Evolutionary conservation across 2,797 vertebrate genomes (phyloP), one percentile per base, ranked within the genome.

Genomic region (Balearica regulorum): DNA sequence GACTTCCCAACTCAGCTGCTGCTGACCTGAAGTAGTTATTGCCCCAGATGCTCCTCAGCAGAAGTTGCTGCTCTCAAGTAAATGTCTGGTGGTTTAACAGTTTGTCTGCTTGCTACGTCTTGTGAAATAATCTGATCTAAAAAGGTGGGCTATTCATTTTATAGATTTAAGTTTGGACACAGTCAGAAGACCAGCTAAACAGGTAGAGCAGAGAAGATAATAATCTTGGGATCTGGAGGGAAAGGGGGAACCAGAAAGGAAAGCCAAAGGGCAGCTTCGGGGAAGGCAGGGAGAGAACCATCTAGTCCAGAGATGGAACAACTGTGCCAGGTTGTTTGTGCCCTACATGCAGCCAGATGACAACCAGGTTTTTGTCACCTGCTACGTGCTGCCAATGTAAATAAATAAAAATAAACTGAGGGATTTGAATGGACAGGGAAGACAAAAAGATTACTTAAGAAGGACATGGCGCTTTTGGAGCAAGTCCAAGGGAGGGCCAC

Each of bases 21-120:
- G 73, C 5, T 86, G 69, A 77, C 61, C 20, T 75, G n/a, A 73
- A 89, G 49, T 7, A 80, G 51, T 49, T 75, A 77, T 25, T 78
- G 69, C 26, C 76, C 41, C 48, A 3, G 68, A 44, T 70, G 46
- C 60, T 89, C 60, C 87, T 73, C 44, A 82, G 60, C 51, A 91
- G 70, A 90, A 96, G n/a, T 22, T 82, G 53, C 33, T 84, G 62
- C 66, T 92, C 39, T 76, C 54, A 79, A 48, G 51, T 16, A 82
- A 93, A 70, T 0, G 31, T 44, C 55, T 43, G 31, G 53, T 35
- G 20, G 6, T 76, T 88, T 46, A 53, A 73, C 17, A 24, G 35
- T 44, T 85, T 73, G 69, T 33, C 65, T 83, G n/a, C 62, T 69
- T 29, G 25, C 29, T 51, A 4, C 4, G 44, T 33, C 3, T 62